Percentiles rank a stretch among this genome's conserved stretches.
These are phyloP conservation scores for Ecliptopera silaceata DNA, from an alignment of 2,888 invertebrate species.

Conservation along the genomic window DNA sequence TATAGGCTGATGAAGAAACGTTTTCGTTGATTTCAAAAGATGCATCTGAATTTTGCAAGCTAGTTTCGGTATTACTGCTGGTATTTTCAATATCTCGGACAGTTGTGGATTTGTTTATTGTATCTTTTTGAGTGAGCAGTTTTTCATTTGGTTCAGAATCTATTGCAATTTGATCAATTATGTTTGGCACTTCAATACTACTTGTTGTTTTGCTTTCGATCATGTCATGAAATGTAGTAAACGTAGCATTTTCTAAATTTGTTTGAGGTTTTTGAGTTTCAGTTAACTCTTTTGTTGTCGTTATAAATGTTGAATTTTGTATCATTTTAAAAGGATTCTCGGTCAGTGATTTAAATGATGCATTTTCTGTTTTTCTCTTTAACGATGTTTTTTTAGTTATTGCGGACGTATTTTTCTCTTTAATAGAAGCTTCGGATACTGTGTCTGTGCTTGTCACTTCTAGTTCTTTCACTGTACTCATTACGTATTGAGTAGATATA, in stretches of 20 bases:
- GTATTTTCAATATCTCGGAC: not conserved
- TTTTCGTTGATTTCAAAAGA: not conserved
- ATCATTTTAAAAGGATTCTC: not conserved
- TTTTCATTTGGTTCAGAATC: slow-evolving; percentile 14
- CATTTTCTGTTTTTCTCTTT: not conserved
- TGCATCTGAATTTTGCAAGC: not conserved
- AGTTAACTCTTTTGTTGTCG: not conserved
- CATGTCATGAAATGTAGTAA: not conserved
- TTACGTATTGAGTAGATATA: not conserved
- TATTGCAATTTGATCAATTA: slow-evolving; percentile 14
- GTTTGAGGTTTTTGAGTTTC: not conserved
- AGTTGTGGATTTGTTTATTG: not conserved
- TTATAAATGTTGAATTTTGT: not conserved
- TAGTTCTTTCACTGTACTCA: not conserved
- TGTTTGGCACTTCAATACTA: not conserved
- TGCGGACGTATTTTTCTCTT: not conserved
- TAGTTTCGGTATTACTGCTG: not conserved
- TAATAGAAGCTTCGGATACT: not conserved
- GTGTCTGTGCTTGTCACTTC: not conserved
- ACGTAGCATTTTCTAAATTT: not conserved
- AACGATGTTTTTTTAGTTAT: not conserved
- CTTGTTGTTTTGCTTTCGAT: not conserved
- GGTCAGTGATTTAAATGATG: not conserved
- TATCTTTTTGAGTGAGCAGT: not conserved
- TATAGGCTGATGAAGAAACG: not conserved